Percentiles rank a stretch among this genome's conserved stretches.
Conservation (phyloP, 2,888 invertebrate genomes). For the Loripinus fragilis region DNA sequence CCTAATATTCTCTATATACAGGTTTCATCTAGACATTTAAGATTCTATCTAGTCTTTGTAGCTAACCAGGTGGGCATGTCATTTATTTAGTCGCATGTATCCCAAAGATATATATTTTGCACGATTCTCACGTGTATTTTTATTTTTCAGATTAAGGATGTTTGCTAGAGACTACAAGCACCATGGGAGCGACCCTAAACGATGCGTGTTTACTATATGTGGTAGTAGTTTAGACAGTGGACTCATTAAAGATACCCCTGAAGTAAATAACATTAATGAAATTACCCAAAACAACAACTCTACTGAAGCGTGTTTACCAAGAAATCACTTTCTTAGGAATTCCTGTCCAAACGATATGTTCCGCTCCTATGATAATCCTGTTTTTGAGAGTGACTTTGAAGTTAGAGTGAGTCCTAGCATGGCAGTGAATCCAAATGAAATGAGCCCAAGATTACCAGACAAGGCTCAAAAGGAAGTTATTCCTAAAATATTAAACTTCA, state of each 20-base stretch:
- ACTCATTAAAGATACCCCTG: neutral
- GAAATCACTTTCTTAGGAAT: neutral
- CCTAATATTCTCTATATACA: too few species aligned
- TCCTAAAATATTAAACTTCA: slow-evolving; percentile 3
- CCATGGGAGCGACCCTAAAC: neutral
- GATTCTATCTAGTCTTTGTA: too few species aligned
- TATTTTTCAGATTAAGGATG: slow-evolving; percentile 1
- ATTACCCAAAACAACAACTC: neutral
- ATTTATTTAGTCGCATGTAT: too few species aligned
- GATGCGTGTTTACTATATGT: slow-evolving; percentile 29
- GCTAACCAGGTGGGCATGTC: too few species aligned
- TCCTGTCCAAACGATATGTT: neutral
- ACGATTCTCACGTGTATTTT: too few species aligned
- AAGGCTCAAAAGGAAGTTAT: neutral
- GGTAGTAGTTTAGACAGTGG: neutral
- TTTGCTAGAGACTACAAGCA: neutral
- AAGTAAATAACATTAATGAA: neutral
- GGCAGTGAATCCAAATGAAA: neutral
- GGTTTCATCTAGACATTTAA: too few species aligned
- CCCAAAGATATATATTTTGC: neutral
- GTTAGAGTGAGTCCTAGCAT: neutral
- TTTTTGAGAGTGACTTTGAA: slow-evolving; percentile 35
- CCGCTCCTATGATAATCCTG: slow-evolving; percentile 33
- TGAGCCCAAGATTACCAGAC: neutral
- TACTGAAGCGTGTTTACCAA: neutral